Percentiles rank a stretch among this genome's conserved stretches.
phyloP scores from a whole-genome alignment of 2,888 invertebrate species.

The Alsophila aescularia region DNA sequence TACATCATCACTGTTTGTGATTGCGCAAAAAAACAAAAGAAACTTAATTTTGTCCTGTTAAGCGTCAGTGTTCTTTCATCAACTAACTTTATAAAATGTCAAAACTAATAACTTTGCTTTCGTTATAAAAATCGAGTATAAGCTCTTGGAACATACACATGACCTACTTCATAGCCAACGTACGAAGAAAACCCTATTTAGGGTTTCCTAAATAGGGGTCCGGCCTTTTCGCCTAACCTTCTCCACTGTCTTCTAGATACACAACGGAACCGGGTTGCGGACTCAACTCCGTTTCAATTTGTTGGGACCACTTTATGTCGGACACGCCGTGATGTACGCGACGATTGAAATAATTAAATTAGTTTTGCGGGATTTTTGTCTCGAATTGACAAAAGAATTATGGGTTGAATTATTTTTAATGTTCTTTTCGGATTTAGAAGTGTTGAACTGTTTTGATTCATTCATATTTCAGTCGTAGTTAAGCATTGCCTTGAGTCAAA shows the following conservation, averaged over 20 bases:
- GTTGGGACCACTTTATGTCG: slow-evolving; percentile 59
- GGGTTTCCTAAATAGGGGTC: too few relatives aligned
- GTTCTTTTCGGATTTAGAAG: background rate
- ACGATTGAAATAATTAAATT: slow-evolving; percentile 60
- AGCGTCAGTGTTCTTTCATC: too few relatives aligned
- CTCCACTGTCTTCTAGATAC: background rate
- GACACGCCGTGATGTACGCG: slow-evolving; percentile 42
- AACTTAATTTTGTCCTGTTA: too few relatives aligned
- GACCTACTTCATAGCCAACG: too few relatives aligned
- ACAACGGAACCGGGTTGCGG: slow-evolving; percentile 39
- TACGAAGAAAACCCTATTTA: background rate
- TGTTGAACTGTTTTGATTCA: too few relatives aligned
- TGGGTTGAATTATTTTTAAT: background rate
- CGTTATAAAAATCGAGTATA: too few relatives aligned
- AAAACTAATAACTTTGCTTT: too few relatives aligned
- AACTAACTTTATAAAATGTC: too few relatives aligned
- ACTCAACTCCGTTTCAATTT: slow-evolving; percentile 62
- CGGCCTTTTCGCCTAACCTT: background rate
- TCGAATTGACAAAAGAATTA: background rate
- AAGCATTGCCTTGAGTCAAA: too few relatives aligned
- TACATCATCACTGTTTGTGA: too few relatives aligned
- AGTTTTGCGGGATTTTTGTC: slow-evolving; percentile 41
- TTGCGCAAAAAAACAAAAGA: too few relatives aligned
- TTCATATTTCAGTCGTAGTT: background rate
- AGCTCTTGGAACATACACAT: too few relatives aligned